Conservation (phyloP, 2,113 vertebrate species). For the Sminthopsis crassicaudata region DNA sequence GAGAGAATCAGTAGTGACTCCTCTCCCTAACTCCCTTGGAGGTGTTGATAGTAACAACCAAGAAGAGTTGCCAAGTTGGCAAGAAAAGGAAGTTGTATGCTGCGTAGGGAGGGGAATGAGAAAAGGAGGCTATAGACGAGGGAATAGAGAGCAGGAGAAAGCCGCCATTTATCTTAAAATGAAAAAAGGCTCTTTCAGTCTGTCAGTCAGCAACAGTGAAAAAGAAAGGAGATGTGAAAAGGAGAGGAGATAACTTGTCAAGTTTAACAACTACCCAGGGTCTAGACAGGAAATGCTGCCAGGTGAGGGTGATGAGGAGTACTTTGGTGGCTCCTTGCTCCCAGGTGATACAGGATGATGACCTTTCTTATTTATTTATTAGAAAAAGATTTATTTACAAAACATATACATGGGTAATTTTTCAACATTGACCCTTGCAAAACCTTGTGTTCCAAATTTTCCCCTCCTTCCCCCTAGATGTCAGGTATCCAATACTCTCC, state of each 20-base stretch:
- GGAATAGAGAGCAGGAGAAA: constrained; percentile 39
- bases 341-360: not conserved
- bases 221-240: not conserved
- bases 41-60: constrained; percentile 81
- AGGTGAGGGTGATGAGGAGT: not conserved
- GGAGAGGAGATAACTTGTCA: not conserved
- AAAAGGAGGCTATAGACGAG: constrained; percentile 3
- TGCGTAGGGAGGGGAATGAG: constrained; percentile 48
- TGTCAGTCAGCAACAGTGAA: not conserved
- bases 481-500: not conserved
- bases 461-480: too few species aligned
- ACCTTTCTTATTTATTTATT: not conserved
- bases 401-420: too few species aligned
- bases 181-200: constrained; percentile 16
- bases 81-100: constrained; percentile 65
- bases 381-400: too few species aligned
- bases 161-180: constrained; percentile 55
- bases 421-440: too few species aligned
- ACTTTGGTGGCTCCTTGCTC: constrained; percentile 13
- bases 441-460: too few species aligned
- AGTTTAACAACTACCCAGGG: not conserved
- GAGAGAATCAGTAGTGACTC: constrained; percentile 59
- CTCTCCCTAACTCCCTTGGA: constrained; percentile 62
- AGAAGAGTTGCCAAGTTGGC: constrained; percentile 69
- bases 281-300: not conserved